Percentiles rank a stretch among this genome's conserved stretches.
phyloP scores from a whole-genome alignment of 2,797 vertebrate species.

The Smutsia gigantea region DNA sequence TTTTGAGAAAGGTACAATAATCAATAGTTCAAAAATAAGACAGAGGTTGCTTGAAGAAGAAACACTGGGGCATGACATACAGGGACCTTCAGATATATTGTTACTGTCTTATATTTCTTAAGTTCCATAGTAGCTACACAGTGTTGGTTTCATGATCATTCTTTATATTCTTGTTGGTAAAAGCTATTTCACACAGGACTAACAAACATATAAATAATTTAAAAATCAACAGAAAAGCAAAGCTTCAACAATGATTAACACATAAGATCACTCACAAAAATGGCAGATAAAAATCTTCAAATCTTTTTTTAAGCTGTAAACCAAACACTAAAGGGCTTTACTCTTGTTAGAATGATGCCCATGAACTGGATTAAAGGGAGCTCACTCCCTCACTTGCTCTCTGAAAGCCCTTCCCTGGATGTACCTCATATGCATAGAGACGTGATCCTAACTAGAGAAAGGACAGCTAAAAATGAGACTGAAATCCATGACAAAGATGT shows the following conservation, averaged over 20 bases:
- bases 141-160: not conserved
- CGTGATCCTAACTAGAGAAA: not conserved
- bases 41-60: no score
- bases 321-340: not conserved
- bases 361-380: not conserved
- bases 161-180: not conserved
- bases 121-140: not conserved
- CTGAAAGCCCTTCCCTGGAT: not conserved
- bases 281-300: not conserved
- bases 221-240: conserved; percentile 1
- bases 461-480: not conserved
- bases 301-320: not conserved
- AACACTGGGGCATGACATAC: not conserved
- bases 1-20: not conserved
- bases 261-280: not conserved
- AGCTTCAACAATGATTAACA: not conserved
- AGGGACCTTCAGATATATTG: not conserved
- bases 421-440: not conserved
- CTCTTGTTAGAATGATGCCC: not conserved
- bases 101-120: not conserved
- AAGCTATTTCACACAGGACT: not conserved
- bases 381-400: not conserved
- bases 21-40: not conserved
- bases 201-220: not conserved
- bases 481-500: not conserved